Base-by-base conservation (phyloP, 2,888 invertebrate species). In the Melanchra persicariae region DNA sequence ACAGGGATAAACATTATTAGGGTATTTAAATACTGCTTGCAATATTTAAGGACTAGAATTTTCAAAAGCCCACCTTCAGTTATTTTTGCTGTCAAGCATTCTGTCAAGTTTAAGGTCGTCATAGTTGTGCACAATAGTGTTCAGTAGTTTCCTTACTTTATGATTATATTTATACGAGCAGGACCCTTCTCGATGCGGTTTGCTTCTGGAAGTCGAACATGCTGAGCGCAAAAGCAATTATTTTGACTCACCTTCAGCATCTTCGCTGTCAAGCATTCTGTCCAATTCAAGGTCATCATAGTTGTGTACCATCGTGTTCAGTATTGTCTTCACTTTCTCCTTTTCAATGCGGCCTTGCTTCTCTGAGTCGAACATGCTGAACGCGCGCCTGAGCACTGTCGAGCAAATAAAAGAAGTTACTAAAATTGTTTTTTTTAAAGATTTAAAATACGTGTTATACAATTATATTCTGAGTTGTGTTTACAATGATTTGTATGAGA, bases 361-460 rank as follows among this genome's bases (percentile, higher is more conserved):
- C 87, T 97, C 96, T 34, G 98, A 97, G 93, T 98, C 98, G 94
- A 98, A 98, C 98, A 98, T 98, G 90, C 97, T 97, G 96, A 98
- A 98, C 26, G 98, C 98, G 87, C 98, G 97, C 85, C 97, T 96
- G 74, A 98, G 96, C 97, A 98, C 98, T 98, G 90, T 43, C 88
- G 61, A 91, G 87, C 34, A 83, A 77, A 70, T 77, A 43, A 10
- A 0, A 26, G 2, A n/a, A n/a, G 2, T n/a, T 24, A 9, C 17
- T 43, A 8, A 2, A 10, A 15, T n/a, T 12, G 0, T 45, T 43
- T 40, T 9, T 17, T 40, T 17, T 15, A 24, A 51, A 43, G 4
- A 1, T 37, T 37, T 1, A 37, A 37, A 37, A 37, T 40, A 4
- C 5, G 2, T 15, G 2, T 40, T 40, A 15, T 15, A 6, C 45